phyloP scores from a whole-genome alignment of 2,113 vertebrate species.

The Eurystomus gularis region DNA sequence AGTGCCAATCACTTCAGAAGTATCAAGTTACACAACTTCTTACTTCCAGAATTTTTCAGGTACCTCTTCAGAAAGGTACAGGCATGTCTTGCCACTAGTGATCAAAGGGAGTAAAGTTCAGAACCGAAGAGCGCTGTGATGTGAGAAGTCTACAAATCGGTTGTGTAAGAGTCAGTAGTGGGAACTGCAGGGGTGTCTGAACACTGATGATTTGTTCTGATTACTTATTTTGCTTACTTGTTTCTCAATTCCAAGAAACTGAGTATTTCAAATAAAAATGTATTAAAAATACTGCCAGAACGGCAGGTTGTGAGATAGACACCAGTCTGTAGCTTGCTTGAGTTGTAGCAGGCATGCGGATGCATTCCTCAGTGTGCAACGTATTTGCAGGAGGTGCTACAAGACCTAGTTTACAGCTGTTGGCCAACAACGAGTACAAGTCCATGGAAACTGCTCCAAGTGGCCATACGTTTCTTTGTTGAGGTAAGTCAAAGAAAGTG shows the following conservation, averaged over 20 bases:
- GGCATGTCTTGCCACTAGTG: background rate
- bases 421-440: rapidly evolving
- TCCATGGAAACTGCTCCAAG: background rate
- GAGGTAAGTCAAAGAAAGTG: background rate
- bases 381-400: background rate
- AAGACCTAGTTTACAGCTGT: background rate
- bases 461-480: background rate
- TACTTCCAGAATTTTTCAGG: background rate
- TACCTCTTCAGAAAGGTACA: background rate
- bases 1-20: background rate
- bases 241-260: background rate
- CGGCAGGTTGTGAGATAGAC: background rate
- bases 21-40: background rate
- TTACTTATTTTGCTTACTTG: background rate
- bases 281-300: background rate
- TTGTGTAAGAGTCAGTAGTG: background rate
- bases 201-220: background rate
- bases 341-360: background rate
- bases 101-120: background rate
- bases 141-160: background rate
- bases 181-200: background rate
- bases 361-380: background rate
- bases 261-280: background rate
- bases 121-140: background rate
- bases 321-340: background rate